A percentile compares a stretch with the other conserved stretches of the same genome.
phyloP scores from a whole-genome alignment of 2,888 invertebrate genomes.

The Tortrix viridana region DNA sequence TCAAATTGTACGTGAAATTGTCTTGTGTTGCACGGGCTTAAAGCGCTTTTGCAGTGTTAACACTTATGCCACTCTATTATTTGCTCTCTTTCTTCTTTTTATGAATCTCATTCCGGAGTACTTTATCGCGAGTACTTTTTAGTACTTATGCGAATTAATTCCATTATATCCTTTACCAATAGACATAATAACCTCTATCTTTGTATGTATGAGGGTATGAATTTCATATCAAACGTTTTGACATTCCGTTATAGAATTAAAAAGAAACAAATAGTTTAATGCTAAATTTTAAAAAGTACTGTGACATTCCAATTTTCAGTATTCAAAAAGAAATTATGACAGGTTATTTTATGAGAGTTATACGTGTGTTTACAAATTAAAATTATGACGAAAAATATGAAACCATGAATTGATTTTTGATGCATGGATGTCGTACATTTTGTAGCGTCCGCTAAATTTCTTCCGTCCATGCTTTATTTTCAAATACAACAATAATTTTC shows the following conservation, averaged over 20 bases:
- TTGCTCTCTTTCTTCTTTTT: constrained; percentile 35
- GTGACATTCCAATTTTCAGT: constrained; percentile 61
- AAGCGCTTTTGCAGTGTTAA: constrained; percentile 1
- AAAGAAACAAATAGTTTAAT: constrained; percentile 20
- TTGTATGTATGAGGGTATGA: constrained; percentile 32
- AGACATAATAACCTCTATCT: constrained; percentile 18
- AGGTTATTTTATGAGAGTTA: constrained; percentile 15
- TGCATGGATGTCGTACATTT: neutral
- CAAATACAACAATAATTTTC: constrained; percentile 4
- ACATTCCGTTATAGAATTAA: constrained; percentile 43
- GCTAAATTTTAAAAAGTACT: constrained; percentile 26
- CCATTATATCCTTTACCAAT: constrained; percentile 15
- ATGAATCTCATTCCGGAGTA: constrained; percentile 33
- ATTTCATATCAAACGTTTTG: constrained; percentile 43
- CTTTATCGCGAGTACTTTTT: constrained; percentile 6
- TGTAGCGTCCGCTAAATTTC: constrained; percentile 17
- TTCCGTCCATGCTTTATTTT: constrained; percentile 24
- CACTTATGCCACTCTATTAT: constrained; percentile 24
- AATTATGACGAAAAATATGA: constrained; percentile 8
- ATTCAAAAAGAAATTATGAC: constrained; percentile 34
- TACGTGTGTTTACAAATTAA: constrained; percentile 6
- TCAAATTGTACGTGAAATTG: no score
- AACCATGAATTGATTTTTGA: neutral
- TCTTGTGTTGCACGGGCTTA: no score
- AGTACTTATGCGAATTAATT: constrained; percentile 6